Evolutionary conservation across 2,888 invertebrate genomes (phyloP), one percentile per base, ranked within the genome.

Genomic region (Ochropacha duplaris): DNA sequence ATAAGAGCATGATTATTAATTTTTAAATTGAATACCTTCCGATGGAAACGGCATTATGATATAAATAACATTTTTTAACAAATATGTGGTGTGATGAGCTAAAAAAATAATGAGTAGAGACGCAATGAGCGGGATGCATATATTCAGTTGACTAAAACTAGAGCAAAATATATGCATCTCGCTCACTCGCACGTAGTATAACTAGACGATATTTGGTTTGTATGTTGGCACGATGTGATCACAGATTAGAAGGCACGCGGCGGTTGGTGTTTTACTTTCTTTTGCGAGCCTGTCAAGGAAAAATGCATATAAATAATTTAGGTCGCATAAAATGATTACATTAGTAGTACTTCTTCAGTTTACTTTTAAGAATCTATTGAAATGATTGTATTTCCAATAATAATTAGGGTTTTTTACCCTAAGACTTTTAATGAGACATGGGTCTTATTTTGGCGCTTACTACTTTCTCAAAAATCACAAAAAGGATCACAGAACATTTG

Each of bases 271-370:
- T 65, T 72, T 83, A 89, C 82, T 90, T 88, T 71, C 89, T 76
- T 82, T 87, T 83, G 84, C 84, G 84, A 50, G 86, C 84, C 90
- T 90, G 87, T 11, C 61, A 62, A 69, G 56, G 78, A 76, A 67
- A 60, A 62, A 56, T 12, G n/a, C 26, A 36, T 0, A n/a, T 5
- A 4, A n/a, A n/a, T n/a, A n/a, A n/a, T n/a, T n/a, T n/a, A n/a
- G n/a, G n/a, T n/a, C n/a, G n/a, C n/a, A n/a, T n/a, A n/a, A n/a
- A n/a, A n/a, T n/a, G n/a, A n/a, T n/a, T n/a, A n/a, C n/a, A n/a
- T n/a, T n/a, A n/a, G n/a, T n/a, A n/a, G n/a, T n/a, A n/a, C n/a
- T n/a, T n/a, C n/a, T n/a, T n/a, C n/a, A n/a, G n/a, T n/a, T n/a
- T n/a, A n/a, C n/a, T n/a, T n/a, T n/a, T n/a, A n/a, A n/a, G n/a